phyloP scores from a whole-genome alignment of 2,113 vertebrate species.

The Zapus hudsonius region DNA sequence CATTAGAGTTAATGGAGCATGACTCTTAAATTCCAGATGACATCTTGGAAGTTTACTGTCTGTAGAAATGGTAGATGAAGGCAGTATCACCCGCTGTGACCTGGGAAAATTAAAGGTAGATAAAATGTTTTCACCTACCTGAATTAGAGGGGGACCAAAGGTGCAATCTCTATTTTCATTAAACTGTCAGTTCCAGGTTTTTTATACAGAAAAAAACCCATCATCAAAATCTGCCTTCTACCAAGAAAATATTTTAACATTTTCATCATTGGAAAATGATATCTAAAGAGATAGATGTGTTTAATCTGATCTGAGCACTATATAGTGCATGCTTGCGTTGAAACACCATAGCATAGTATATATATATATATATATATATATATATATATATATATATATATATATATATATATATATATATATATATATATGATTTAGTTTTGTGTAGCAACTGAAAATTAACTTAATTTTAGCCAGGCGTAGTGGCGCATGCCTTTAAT shows the following conservation, averaged over 20 bases:
- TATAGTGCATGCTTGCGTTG: neutral
- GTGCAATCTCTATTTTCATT: neutral
- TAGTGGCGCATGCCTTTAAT: no score
- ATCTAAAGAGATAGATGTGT: neutral
- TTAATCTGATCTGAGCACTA: neutral
- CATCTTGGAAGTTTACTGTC: slow-evolving; percentile 41
- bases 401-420: neutral
- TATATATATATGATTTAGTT: neutral
- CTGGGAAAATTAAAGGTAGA: slow-evolving; percentile 10
- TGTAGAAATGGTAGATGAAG: slow-evolving; percentile 20
- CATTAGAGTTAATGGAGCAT: slow-evolving; percentile 58
- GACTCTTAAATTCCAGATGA: slow-evolving; percentile 58
- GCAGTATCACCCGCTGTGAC: neutral
- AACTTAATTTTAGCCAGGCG: neutral
- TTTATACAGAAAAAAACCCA: neutral
- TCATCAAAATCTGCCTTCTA: neutral
- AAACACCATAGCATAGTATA: neutral
- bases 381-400: neutral
- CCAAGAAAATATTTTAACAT: neutral
- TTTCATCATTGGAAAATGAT: neutral
- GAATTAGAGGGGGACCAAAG: neutral
- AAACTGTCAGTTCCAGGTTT: neutral
- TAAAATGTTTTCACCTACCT: slow-evolving; percentile 28
- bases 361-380: neutral
- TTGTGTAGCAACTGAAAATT: neutral